phyloP scores from a whole-genome alignment of 35 echinoderm and acorn worm genomes.

The Heliocidaris erythrogramma region DNA sequence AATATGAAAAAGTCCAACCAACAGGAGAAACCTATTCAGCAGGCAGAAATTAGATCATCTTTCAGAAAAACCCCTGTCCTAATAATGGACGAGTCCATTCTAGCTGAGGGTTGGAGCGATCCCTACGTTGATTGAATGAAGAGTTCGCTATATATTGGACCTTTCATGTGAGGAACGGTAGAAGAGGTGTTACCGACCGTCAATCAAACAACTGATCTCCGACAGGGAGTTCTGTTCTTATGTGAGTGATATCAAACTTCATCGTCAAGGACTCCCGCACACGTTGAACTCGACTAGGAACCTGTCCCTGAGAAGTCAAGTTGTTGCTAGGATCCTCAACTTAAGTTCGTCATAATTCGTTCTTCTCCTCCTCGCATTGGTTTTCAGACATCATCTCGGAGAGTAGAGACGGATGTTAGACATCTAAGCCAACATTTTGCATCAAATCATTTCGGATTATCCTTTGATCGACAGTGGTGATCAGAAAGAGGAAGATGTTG shows the following conservation, averaged over 20 bases:
- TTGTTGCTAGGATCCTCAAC: background rate
- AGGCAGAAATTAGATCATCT: background rate
- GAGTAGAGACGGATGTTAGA: background rate
- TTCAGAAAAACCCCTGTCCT: background rate
- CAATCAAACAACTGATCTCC: background rate
- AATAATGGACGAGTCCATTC: background rate
- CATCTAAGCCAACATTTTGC: background rate
- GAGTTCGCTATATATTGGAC: background rate
- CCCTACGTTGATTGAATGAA: background rate
- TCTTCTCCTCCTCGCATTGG: background rate
- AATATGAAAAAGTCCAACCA: background rate
- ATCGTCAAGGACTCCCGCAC: background rate
- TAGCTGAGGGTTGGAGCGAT: background rate
- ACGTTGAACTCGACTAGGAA: background rate
- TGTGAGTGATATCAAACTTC: background rate
- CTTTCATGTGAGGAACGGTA: background rate
- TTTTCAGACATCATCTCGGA: background rate
- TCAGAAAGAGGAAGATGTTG: background rate
- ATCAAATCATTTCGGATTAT: background rate
- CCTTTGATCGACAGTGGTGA: background rate
- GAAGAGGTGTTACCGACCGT: conserved; percentile 14
- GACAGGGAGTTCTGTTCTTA: background rate
- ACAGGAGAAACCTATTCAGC: background rate
- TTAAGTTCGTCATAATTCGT: background rate
- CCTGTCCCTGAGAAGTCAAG: background rate